Conservation (phyloP, 2,888 invertebrate species). For the Choreutis nemorana region DNA sequence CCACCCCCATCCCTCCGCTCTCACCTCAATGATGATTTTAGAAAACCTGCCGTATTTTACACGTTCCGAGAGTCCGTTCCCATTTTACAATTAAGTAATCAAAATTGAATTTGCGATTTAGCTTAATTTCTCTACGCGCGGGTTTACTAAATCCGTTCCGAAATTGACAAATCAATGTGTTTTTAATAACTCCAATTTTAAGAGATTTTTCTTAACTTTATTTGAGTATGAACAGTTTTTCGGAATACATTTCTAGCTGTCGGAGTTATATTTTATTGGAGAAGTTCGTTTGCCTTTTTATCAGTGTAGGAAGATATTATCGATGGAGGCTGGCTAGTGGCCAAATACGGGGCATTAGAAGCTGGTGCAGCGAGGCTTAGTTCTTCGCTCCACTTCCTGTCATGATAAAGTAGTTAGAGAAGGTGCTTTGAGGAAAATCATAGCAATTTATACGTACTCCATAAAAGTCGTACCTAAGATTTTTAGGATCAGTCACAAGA, state of each 20-base stretch:
- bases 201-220: too few relatives aligned
- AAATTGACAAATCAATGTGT: too few relatives aligned
- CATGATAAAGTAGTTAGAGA: too few relatives aligned
- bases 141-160: too few relatives aligned
- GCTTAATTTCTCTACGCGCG: slow-evolving; percentile 1
- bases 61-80: slow-evolving; percentile 32
- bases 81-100: slow-evolving; percentile 35
- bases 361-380: slow-evolving; percentile 17
- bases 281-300: slow-evolving; percentile 32
- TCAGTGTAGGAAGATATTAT: slow-evolving; percentile 38
- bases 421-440: too few relatives aligned
- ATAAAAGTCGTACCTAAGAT: too few relatives aligned
- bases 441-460: too few relatives aligned
- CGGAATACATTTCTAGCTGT: too few relatives aligned
- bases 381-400: slow-evolving; percentile 9
- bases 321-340: slow-evolving; percentile 33
- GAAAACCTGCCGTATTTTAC: slow-evolving; percentile 45
- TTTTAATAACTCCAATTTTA: too few relatives aligned
- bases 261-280: too few relatives aligned
- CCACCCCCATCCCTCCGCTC: slow-evolving; percentile 20
- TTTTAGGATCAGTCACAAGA: too few relatives aligned
- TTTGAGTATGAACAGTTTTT: too few relatives aligned
- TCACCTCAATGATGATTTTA: slow-evolving; percentile 31
- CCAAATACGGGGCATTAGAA: slow-evolving; percentile 31
- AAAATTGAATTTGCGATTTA: slow-evolving; percentile 32